Percentiles rank a stretch among this genome's conserved stretches.
Evolutionary conservation across 2,888 invertebrate species (phyloP).

Genomic region (Norana najaformis): DNA sequence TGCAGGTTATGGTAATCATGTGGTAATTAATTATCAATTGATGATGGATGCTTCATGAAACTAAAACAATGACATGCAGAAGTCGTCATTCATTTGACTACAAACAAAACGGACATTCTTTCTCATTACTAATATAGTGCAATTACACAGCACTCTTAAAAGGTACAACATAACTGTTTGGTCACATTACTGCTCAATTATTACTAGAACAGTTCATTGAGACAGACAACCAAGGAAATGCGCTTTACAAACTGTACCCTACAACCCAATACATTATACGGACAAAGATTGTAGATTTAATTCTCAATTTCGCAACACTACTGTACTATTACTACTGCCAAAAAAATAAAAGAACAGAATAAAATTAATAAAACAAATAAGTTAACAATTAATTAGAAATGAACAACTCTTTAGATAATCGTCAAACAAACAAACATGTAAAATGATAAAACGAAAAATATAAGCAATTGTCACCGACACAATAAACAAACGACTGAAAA

Average conservation of each 20-base stretch:
- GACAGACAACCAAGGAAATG: neutral
- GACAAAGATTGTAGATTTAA: neutral
- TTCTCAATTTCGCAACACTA: neutral
- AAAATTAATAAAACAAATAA: neutral
- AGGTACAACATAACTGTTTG: neutral
- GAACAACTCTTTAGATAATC: neutral
- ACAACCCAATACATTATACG: neutral
- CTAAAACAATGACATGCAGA: neutral
- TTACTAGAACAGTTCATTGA: neutral
- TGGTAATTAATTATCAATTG: neutral
- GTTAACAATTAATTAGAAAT: neutral
- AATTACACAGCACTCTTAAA: neutral
- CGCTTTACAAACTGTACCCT: neutral
- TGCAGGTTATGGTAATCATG: neutral
- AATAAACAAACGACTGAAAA: conserved; percentile 1
- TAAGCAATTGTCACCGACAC: neutral
- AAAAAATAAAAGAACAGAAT: neutral
- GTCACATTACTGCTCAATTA: neutral
- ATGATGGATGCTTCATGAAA: neutral
- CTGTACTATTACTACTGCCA: neutral
- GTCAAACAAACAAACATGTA: neutral
- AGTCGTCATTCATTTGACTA: neutral
- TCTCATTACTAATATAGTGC: neutral
- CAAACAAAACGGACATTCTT: neutral
- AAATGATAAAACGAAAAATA: conserved; percentile 3